These are phyloP conservation scores for Meloidogyne floridensis DNA, from an alignment of 1,140 invertebrate genomes.

Conservation along the genomic window DNA sequence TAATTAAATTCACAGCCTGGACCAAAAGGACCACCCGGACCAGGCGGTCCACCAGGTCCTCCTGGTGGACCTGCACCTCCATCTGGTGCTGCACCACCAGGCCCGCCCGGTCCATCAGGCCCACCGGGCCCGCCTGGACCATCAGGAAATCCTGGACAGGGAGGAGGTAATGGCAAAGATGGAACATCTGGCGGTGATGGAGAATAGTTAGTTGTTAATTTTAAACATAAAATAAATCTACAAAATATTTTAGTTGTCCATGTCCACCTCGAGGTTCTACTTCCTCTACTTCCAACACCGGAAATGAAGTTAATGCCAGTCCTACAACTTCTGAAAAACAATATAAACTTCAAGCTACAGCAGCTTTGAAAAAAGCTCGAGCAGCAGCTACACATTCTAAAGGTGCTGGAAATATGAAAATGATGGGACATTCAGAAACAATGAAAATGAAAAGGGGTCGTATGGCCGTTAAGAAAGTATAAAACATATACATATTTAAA, in stretches of 20 bases:
- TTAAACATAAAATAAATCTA: background rate
- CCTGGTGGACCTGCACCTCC: conserved; percentile 20
- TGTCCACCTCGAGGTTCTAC: conserved; percentile 27
- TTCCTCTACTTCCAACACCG: conserved; percentile 2
- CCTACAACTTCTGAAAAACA: no score
- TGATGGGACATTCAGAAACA: background rate
- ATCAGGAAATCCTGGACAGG: conserved; percentile 23
- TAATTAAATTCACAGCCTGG: conserved; percentile 1
- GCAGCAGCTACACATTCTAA: background rate
- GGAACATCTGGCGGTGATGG: conserved; percentile 32
- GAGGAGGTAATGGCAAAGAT: conserved; percentile 20
- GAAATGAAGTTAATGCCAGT: background rate
- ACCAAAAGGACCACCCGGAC: conserved; percentile 33
- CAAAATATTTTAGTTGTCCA: conserved; percentile 17
- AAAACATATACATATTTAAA: background rate
- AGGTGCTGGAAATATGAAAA: background rate
- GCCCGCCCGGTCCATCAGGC: background rate
- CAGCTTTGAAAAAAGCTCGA: conserved; percentile 6
- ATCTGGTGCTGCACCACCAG: conserved; percentile 24
- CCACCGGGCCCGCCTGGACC: conserved; percentile 34
- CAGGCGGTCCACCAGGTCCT: conserved; percentile 25
- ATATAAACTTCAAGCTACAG: background rate
- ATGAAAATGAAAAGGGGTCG: background rate
- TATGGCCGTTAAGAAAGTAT: background rate
- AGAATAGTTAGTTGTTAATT: conserved; percentile 10